Base-by-base conservation (phyloP, 2,113 vertebrate species). In the Pachyramphus minor region DNA sequence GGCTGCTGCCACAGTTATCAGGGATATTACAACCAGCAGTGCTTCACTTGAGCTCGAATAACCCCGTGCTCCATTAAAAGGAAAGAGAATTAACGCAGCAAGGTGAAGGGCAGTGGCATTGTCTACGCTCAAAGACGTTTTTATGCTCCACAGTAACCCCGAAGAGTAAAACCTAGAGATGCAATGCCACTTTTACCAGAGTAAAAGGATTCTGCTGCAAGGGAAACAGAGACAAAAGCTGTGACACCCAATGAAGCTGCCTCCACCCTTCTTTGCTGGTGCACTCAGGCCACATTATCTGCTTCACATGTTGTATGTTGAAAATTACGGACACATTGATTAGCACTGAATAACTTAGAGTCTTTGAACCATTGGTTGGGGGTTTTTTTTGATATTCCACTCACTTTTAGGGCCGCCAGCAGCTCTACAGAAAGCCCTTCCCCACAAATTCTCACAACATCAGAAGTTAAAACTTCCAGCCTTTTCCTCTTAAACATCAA, bases 1-100 rank as follows among this genome's bases (percentile, higher is more conserved):
- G 37, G 62, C 49, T 60, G 50, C 19, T 69, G 66, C 53, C 87
- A 56, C 23, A 79, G 49, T 73, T 84, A 79, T 52, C 23, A 22
- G 71, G 37, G 49, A 41, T 79, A 45, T 87, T 92, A 52, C 37
- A 92, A 73, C 28, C 67, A 49, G 53, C 41, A 82, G 47, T 28
- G 87, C 67, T 90, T 84, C 73, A 52, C 56, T 93, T 78, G 64
- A 93, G 89, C 86, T 89, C n/a, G 28, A 96, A 95, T 84, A 89
- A 96, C 67, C 89, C 68, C 55, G 66, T 68, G 68, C 35, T 75
- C 55, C 28, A 21, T 49, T 81, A 84, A 86, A 83, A 92, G 59
- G 60, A 58, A 86, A 83, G 63, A 45, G 73, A 89, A 67, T 60
- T 67, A 95, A 63, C 35, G 33, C 22, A n/a, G 30, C 21, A 25